Conservation (phyloP, 2,888 invertebrate species). For the Bellardia bayeri region DNA sequence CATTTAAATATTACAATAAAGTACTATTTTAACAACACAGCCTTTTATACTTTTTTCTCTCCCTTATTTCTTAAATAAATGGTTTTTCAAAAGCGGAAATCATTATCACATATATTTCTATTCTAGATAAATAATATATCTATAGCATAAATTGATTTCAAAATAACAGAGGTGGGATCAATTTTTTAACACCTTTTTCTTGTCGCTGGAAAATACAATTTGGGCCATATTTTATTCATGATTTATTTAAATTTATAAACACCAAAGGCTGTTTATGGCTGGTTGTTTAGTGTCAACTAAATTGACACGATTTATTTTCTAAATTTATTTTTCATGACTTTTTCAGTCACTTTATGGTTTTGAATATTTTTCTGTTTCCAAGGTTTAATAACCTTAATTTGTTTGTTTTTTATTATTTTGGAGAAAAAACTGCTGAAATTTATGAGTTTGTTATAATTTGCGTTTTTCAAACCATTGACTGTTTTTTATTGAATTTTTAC, state of each 20-base stretch:
- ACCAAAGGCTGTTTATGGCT: background rate
- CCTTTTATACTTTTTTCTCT: background rate
- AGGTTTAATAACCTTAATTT: slow-evolving; percentile 18
- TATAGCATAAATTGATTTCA: background rate
- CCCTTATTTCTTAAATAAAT: background rate
- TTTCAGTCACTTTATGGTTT: slow-evolving; percentile 3
- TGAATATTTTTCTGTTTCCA: background rate
- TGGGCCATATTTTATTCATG: slow-evolving; percentile 38
- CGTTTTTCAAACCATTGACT: background rate
- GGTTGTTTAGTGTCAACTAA: slow-evolving; percentile 31
- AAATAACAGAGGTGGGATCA: background rate
- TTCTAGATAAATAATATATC: background rate
- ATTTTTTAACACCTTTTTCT: background rate
- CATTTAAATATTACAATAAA: slow-evolving; percentile 65
- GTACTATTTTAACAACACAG: slow-evolving; percentile 39
- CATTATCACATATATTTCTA: background rate
- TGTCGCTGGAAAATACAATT: background rate
- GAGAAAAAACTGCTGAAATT: background rate
- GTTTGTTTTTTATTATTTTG: slow-evolving; percentile 19
- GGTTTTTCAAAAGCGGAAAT: slow-evolving; percentile 16
- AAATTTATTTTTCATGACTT: slow-evolving; percentile 32
- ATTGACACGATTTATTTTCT: slow-evolving; percentile 8
- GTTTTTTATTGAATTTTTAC: background rate
- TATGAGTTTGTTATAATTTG: slow-evolving; percentile 20
- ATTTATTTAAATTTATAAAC: slow-evolving; percentile 34